These are phyloP conservation scores for Phoebastria nigripes DNA, from an alignment of 2,797 vertebrate genomes.

Conservation along the genomic window DNA sequence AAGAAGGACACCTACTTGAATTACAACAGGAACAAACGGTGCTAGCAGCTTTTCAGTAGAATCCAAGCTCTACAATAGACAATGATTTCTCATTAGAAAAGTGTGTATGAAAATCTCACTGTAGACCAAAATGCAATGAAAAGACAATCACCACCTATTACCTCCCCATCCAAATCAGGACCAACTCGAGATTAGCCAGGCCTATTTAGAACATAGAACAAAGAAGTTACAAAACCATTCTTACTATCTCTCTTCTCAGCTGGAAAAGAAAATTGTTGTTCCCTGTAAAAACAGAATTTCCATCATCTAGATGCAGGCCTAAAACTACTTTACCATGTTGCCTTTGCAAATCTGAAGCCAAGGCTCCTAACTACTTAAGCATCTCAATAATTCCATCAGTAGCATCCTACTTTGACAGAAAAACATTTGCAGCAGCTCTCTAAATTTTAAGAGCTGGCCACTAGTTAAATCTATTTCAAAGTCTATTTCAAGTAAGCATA, in stretches of 20 bases:
- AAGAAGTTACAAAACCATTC: background rate
- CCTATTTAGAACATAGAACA: background rate
- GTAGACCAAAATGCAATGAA: background rate
- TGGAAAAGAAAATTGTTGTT: background rate
- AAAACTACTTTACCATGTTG: background rate
- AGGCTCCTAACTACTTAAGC: background rate
- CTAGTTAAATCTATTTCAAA: background rate
- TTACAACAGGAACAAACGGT: slow-evolving; percentile 60
- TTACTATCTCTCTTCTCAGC: background rate
- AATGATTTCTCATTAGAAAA: background rate
- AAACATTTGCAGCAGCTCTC: background rate
- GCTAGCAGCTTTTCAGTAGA: slow-evolving; percentile 81
- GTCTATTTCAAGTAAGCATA: background rate
- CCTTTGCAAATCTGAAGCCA: background rate
- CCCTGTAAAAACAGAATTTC: background rate
- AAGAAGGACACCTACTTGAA: slow-evolving; percentile 31
- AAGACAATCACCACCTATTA: background rate
- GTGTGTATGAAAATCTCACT: background rate
- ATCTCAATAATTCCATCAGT: background rate
- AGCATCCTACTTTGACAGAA: background rate
- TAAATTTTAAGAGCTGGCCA: background rate
- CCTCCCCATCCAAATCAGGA: background rate
- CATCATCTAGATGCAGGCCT: background rate
- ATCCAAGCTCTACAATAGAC: slow-evolving; percentile 75
- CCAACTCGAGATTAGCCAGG: background rate